A percentile compares a stretch with the other conserved stretches of the same genome.
Evolutionary conservation across 1,140 invertebrate genomes (phyloP).

Genomic region (Papilio aristodemus): DNA sequence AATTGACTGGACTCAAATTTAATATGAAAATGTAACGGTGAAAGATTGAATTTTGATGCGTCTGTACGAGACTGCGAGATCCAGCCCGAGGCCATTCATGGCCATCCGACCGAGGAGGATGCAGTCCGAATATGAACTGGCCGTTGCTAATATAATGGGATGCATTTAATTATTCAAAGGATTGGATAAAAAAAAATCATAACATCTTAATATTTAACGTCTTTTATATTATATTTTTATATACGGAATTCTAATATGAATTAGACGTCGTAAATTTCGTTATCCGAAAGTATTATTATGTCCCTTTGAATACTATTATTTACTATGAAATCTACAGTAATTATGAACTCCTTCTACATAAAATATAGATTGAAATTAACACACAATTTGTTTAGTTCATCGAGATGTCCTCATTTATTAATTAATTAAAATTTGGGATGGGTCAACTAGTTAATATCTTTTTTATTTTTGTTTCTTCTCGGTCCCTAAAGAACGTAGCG

Average conservation of each 20-base stretch:
- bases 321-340: too few species aligned
- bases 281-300: too few species aligned
- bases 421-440: too few species aligned
- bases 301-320: too few species aligned
- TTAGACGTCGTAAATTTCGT: too few species aligned
- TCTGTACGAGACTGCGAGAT: constrained; percentile 39
- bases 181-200: neutral
- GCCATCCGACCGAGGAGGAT: constrained; percentile 50
- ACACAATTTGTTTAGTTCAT: too few species aligned
- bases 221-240: neutral
- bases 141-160: constrained; percentile 22
- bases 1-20: constrained; percentile 56
- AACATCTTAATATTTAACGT: neutral
- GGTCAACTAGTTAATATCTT: too few species aligned
- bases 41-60: constrained; percentile 68
- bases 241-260: neutral
- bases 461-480: too few species aligned
- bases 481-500: too few species aligned
- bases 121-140: constrained; percentile 38
- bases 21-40: constrained; percentile 60
- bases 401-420: too few species aligned
- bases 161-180: constrained; percentile 21
- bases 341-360: too few species aligned
- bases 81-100: constrained; percentile 49
- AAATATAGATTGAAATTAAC: too few species aligned